Conservation (phyloP, 37 sponge, comb jelly and placozoan genomes). For the Spongilla lacustris region DNA sequence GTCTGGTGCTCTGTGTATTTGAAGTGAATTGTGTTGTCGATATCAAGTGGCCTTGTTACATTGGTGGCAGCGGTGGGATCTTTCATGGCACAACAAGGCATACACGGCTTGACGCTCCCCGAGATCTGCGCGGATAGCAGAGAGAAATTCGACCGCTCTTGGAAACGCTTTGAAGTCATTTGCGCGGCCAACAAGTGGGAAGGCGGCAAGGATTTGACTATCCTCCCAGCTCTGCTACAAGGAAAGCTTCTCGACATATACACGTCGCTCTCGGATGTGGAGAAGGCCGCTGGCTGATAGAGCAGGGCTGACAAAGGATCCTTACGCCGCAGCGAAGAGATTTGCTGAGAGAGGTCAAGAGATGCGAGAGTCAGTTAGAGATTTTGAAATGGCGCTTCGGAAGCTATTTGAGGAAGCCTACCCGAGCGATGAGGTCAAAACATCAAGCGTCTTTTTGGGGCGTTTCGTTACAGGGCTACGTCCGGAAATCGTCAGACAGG, state of each 20-base stretch:
- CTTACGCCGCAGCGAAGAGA: constrained; percentile 3
- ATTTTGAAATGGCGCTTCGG: constrained; percentile 15
- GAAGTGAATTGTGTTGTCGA: no score
- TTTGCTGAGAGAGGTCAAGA: constrained; percentile 10
- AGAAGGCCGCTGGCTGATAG: constrained; percentile 1
- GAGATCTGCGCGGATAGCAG: not conserved
- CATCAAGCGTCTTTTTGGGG: constrained; percentile 20
- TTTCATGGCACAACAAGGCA: no score
- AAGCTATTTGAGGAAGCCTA: constrained; percentile 26
- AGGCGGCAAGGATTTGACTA: constrained; percentile 8
- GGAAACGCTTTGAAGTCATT: constrained; percentile 28
- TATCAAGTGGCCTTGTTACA: no score
- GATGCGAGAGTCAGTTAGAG: constrained; percentile 20
- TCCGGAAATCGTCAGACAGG: not conserved
- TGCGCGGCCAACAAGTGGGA: constrained; percentile 40
- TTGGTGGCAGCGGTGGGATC: constrained; percentile 4
- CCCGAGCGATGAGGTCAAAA: constrained; percentile 4
- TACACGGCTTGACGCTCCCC: not conserved
- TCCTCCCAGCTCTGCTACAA: constrained; percentile 16
- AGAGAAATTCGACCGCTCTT: constrained; percentile 11
- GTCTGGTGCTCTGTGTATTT: no score
- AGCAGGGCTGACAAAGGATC: constrained; percentile 14
- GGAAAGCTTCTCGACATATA: constrained; percentile 29
- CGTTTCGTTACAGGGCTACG: constrained; percentile 36
- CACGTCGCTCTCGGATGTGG: not conserved